Evolutionary conservation across 2,113 vertebrate species (phyloP).

Genomic region (Colinus virginianus): DNA sequence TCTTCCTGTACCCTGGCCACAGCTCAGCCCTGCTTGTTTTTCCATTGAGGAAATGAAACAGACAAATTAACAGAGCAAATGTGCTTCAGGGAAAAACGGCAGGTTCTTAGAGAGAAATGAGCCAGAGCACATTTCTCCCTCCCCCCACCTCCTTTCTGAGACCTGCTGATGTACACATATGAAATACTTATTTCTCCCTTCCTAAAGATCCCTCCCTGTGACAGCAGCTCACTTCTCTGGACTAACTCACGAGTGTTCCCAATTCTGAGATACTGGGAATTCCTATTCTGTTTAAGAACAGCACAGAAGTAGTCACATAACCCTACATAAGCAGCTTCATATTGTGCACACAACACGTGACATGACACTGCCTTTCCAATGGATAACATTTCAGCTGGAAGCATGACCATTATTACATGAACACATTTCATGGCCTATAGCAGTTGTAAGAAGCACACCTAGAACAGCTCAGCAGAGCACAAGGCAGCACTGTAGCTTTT

Average conservation of each 20-base stretch:
- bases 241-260: not conserved
- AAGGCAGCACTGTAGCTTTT: not conserved
- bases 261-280: not conserved
- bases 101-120: accelerated
- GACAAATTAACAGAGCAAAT: not conserved
- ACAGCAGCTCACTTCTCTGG: not conserved
- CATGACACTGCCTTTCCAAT: not conserved
- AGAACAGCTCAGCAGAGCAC: not conserved
- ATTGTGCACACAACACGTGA: not conserved
- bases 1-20: not conserved
- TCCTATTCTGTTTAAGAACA: not conserved
- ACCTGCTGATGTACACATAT: accelerated
- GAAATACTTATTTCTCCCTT: not conserved
- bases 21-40: not conserved
- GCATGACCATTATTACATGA: not conserved
- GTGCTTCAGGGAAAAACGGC: not conserved
- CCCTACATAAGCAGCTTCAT: not conserved
- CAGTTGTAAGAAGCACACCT: not conserved
- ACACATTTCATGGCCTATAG: not conserved
- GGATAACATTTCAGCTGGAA: not conserved
- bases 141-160: not conserved
- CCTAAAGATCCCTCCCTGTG: not conserved
- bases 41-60: not conserved
- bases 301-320: not conserved
- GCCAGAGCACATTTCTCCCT: not conserved